A percentile compares a stretch with the other conserved stretches of the same genome.
phyloP scores from a whole-genome alignment of 2,113 vertebrate genomes.

The Ancistrus triradiatus region DNA sequence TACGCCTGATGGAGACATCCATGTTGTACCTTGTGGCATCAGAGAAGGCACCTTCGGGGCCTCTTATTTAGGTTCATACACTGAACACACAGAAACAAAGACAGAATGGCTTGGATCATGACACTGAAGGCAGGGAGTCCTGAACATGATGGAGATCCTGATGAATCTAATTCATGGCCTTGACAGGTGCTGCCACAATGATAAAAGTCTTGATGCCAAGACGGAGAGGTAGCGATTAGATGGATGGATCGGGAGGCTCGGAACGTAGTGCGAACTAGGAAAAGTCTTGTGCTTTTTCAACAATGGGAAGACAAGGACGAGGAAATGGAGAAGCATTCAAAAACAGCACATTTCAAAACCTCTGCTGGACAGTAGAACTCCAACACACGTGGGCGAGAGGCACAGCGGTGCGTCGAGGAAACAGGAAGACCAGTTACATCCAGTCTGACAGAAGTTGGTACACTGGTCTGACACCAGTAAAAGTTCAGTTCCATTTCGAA shows the following conservation, averaged over 20 bases:
- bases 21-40: constrained; percentile 1
- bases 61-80: constrained; percentile 5
- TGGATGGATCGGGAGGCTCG: constrained; percentile 25
- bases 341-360: constrained; percentile 6
- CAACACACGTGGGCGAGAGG: constrained; percentile 21
- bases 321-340: neutral
- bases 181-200: neutral
- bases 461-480: neutral
- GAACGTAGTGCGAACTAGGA: constrained; percentile 20
- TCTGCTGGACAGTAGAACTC: neutral
- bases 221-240: constrained; percentile 59
- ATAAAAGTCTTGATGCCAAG: constrained; percentile 5
- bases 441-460: constrained; percentile 11
- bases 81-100: neutral
- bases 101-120: no score
- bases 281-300: neutral
- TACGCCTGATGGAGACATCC: neutral
- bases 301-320: neutral
- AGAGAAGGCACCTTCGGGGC: constrained; percentile 14
- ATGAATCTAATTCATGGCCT: neutral
- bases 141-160: constrained; percentile 6
- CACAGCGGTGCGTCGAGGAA: constrained; percentile 35
- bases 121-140: neutral
- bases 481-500: neutral
- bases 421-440: constrained; percentile 26